Conservation (phyloP, 1,140 invertebrate genomes). For the Colletes latitarsis region DNA sequence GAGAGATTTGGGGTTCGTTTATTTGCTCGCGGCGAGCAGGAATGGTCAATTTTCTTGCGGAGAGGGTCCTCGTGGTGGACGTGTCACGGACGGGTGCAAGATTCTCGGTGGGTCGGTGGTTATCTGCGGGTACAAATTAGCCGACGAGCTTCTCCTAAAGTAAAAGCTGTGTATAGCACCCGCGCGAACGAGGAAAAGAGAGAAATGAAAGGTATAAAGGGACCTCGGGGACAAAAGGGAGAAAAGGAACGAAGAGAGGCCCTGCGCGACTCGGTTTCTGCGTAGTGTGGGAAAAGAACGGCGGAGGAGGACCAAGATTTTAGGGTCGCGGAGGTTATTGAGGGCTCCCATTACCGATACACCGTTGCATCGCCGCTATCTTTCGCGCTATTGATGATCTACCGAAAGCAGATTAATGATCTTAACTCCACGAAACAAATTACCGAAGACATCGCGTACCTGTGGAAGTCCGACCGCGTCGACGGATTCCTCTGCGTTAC, state of each 20-base stretch:
- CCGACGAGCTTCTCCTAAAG: constrained; percentile 76
- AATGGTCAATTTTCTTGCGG: constrained; percentile 49
- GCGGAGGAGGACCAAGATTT: constrained; percentile 55
- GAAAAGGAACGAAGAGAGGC: constrained; percentile 22
- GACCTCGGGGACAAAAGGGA: constrained; percentile 17
- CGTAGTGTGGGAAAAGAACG: constrained; percentile 72
- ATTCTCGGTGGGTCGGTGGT: constrained; percentile 64
- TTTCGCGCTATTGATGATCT: constrained; percentile 80
- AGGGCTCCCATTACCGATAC: constrained; percentile 80
- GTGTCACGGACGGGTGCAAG: constrained; percentile 70
- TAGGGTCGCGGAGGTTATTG: constrained; percentile 76
- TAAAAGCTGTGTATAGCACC: constrained; percentile 77
- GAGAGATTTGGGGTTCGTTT: constrained; percentile 11
- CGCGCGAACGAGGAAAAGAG: constrained; percentile 60
- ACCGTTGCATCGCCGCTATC: constrained; percentile 75
- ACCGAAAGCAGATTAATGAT: constrained; percentile 79
- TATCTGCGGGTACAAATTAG: constrained; percentile 79
- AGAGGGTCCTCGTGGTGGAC: constrained; percentile 42
- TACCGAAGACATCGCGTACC: constrained; percentile 68
- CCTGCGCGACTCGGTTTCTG: constrained; percentile 38
- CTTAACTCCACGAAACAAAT: constrained; percentile 75
- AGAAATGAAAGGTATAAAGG: constrained; percentile 50
- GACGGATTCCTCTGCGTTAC: constrained; percentile 50
- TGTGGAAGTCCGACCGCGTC: constrained; percentile 46
- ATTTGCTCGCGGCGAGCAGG: constrained; percentile 26